phyloP scores from a whole-genome alignment of 2,113 vertebrate genomes.

The Antigone vipio region DNA sequence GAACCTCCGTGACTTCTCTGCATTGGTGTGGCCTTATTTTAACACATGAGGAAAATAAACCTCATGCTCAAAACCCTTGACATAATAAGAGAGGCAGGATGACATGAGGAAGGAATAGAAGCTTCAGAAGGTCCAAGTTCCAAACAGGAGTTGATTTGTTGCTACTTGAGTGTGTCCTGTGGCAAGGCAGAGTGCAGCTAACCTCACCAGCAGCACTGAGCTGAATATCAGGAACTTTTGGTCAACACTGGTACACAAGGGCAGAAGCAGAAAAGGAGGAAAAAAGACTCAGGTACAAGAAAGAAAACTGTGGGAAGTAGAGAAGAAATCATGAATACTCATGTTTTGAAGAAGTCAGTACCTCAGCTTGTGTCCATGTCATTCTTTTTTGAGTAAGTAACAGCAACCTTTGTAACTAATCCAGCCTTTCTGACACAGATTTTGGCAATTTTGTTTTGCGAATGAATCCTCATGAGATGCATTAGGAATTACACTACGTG shows the following conservation, averaged over 20 bases:
- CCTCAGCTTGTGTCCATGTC: background rate
- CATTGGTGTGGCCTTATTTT: background rate
- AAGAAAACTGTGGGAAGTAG: background rate
- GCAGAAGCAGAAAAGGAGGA: background rate
- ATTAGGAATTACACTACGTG: background rate
- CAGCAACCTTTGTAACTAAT: background rate
- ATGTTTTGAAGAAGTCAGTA: background rate
- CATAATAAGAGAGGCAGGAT: background rate
- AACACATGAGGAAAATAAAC: background rate
- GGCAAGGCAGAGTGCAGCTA: background rate
- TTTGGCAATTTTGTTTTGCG: background rate
- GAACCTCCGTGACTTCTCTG: background rate
- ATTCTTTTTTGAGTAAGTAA: background rate
- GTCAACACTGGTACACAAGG: background rate
- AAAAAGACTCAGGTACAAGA: background rate
- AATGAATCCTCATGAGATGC: background rate
- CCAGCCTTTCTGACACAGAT: background rate
- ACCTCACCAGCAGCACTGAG: background rate
- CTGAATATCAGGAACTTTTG: background rate
- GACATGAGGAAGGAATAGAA: background rate
- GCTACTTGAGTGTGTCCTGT: background rate
- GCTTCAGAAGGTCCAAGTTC: background rate
- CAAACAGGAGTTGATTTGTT: background rate
- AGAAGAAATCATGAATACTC: background rate
- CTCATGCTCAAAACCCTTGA: background rate